These are phyloP conservation scores for Stegana nigrithorax DNA, from an alignment of 2,888 invertebrate species.

Conservation along the genomic window DNA sequence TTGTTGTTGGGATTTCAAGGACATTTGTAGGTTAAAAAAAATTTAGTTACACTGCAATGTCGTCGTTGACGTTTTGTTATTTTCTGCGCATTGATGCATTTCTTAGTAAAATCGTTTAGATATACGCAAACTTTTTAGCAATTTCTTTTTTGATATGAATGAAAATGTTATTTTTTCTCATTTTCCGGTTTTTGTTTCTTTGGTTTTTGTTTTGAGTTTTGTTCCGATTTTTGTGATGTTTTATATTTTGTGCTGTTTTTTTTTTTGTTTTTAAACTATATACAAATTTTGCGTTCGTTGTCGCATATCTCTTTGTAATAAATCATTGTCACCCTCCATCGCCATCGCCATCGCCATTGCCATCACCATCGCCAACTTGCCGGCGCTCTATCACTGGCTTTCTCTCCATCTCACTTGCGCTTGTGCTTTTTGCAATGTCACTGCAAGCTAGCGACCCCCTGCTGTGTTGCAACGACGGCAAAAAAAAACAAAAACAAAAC, in stretches of 20 bases:
- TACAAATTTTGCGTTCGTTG: slow-evolving; percentile 56
- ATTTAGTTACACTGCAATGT: slow-evolving; percentile 1
- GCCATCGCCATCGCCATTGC: no score
- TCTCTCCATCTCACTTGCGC: neutral
- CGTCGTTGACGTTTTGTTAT: slow-evolving; percentile 5
- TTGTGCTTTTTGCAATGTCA: slow-evolving; percentile 55
- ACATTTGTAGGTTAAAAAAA: slow-evolving; percentile 51
- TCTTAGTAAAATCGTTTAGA: slow-evolving; percentile 21
- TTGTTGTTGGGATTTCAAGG: slow-evolving; percentile 57
- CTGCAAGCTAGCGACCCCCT: slow-evolving; percentile 39
- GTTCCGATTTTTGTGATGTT: slow-evolving; percentile 18
- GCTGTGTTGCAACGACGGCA: slow-evolving; percentile 27
- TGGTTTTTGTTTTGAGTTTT: slow-evolving; percentile 23
- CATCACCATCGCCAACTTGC: no score
- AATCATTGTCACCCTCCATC: slow-evolving; percentile 66
- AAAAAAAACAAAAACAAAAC: slow-evolving; percentile 35
- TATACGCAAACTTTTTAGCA: no score
- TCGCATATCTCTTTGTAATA: slow-evolving; percentile 65
- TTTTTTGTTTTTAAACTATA: no score
- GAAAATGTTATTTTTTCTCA: slow-evolving; percentile 18
- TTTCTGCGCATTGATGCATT: slow-evolving; percentile 1
- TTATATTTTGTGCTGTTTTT: no score
- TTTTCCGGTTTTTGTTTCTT: slow-evolving; percentile 30
- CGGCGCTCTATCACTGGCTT: neutral
- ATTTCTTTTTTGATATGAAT: neutral